Base-by-base conservation (phyloP, 2,797 vertebrate genomes). In the Pteronotus mesoamericanus region DNA sequence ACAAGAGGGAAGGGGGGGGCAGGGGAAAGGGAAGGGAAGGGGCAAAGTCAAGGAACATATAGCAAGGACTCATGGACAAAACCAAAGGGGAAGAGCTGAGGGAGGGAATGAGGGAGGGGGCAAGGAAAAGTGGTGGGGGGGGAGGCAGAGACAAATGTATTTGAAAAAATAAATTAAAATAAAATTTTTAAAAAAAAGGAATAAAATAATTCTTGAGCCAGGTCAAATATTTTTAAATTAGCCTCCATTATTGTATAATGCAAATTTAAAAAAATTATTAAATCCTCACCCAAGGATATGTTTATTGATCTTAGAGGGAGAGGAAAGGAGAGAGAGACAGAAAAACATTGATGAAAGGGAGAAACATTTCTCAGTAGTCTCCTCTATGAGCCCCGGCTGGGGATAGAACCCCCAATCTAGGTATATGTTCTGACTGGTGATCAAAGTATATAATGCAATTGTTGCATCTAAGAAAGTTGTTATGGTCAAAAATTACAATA, bases 401-500 rank as follows among this genome's bases (percentile, higher is more conserved):
- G 61, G 61, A 64, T 12, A 64, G 29, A n/a, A n/a, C 61, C 32
- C 3, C 0, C 61, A n/a, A 32, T n/a, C 29, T 64, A 16, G 61
- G 32, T n/a, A 32, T 2, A 6, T 64, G 32, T 64, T 32, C 61
- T 64, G 32, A 64, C 61, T n/a, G 14, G 61, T n/a, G 15, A 16
- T 64, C 2, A 1, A 64, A 64, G 61, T 61, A 64, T 64, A 10
- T 29, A 92, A 69, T 55, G 11, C 24, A 77, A 46, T 39, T 22
- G 29, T 71, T 89, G 4, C 14, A 66, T 37, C 22, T 46, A 82
- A 83, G 34, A 72, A 88, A 22, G 24, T 55, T 6, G 8, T 16
- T 94, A 55, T 53, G 61, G 14, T 51, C 8, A 86, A 93, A 96
- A 94, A 77, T 84, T 79, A 66, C 4, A 44, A 86, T 94, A 85